A percentile compares a stretch with the other conserved stretches of the same genome.
phyloP scores from a whole-genome alignment of 2,888 invertebrate species.

The Microplitis deprimator region DNA sequence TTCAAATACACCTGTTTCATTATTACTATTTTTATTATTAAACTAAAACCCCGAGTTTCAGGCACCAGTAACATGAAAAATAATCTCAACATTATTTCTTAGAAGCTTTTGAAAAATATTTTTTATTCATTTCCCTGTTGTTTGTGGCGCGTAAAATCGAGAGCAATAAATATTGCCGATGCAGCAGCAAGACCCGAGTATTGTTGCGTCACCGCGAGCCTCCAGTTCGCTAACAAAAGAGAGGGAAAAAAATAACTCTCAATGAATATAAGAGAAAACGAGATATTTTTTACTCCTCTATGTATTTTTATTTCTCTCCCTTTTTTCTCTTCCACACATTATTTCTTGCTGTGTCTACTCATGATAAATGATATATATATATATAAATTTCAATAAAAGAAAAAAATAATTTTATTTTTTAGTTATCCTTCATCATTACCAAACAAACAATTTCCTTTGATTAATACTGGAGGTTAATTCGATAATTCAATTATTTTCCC shows the following conservation, averaged over 20 bases:
- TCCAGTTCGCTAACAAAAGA: conserved; percentile 31
- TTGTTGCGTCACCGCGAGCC: conserved; percentile 38
- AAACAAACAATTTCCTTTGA: background rate
- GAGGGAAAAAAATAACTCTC: conserved; percentile 37
- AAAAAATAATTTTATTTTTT: background rate
- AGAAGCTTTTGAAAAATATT: background rate
- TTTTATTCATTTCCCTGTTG: conserved; percentile 20
- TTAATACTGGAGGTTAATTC: background rate
- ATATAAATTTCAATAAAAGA: background rate
- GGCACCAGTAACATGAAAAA: background rate
- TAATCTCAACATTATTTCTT: background rate
- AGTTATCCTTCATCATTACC: background rate
- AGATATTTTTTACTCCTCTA: conserved; percentile 30
- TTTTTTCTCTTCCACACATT: background rate
- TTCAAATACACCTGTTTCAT: background rate
- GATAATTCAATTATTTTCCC: background rate
- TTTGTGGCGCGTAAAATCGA: conserved; percentile 13
- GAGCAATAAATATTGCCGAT: conserved; percentile 39
- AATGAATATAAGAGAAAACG: conserved; percentile 37
- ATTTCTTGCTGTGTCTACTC: background rate
- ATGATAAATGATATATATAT: background rate
- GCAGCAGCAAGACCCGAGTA: conserved; percentile 20
- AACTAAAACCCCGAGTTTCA: background rate
- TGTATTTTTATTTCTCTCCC: background rate
- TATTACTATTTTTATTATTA: background rate